Percentiles rank a stretch among this genome's conserved stretches.
phyloP scores from a whole-genome alignment of 2,113 vertebrate genomes.

The Salvelinus sp. region DNA sequence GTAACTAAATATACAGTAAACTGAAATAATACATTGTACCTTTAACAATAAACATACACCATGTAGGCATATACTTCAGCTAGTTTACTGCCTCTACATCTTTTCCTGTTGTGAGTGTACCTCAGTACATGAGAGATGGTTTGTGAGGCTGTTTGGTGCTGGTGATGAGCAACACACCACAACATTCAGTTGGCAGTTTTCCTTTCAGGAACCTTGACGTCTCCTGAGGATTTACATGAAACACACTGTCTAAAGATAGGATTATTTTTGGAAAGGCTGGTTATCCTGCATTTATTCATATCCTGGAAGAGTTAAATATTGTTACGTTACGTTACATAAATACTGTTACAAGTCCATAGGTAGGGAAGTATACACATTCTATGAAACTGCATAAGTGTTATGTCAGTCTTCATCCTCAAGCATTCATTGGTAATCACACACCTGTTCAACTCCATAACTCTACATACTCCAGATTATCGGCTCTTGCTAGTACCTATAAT shows the following conservation, averaged over 20 bases:
- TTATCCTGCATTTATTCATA: conserved; percentile 43
- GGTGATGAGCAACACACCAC: conserved; percentile 31
- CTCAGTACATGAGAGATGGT: conserved; percentile 11
- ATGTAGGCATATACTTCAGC: no score
- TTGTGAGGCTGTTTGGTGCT: conserved; percentile 34
- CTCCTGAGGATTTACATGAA: conserved; percentile 40
- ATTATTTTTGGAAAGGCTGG: conserved; percentile 48
- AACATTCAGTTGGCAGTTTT: conserved; percentile 7
- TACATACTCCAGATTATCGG: background rate
- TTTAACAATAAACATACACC: background rate
- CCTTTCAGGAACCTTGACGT: conserved; percentile 44
- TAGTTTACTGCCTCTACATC: background rate
- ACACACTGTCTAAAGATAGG: conserved; percentile 19
- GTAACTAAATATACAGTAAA: background rate
- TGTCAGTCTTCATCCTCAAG: background rate
- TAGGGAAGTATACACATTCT: background rate
- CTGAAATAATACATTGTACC: background rate
- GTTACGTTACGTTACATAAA: no score
- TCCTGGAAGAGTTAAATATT: background rate
- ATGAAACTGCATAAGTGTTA: background rate
- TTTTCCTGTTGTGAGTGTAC: background rate
- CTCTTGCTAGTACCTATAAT: background rate
- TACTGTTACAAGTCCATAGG: no score
- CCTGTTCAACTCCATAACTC: background rate
- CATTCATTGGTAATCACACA: background rate